Evolutionary conservation across 92 coral and sea anemone genomes (phyloP), one percentile per base, ranked within the genome.

Genomic region (Hydrozoanthus gracilis): DNA sequence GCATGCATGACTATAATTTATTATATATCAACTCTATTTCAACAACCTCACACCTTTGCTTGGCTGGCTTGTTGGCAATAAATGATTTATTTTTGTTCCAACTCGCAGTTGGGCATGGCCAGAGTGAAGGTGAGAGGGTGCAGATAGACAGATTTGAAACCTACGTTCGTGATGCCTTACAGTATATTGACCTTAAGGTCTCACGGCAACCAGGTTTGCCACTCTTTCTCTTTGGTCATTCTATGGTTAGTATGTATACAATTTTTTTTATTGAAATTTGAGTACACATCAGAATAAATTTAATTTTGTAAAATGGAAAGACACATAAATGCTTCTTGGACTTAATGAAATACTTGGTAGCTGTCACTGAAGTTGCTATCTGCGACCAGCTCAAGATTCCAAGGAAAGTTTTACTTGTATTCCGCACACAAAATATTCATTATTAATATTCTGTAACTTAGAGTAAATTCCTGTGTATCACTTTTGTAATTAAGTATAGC

Each of bases 61-160:
- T 27, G 11, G 15, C 66, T 4, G 15, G 12, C 66, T 60, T 14
- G 17, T 14, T 62, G 17, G 17, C 17, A 14, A 4, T 3, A 62
- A 51, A 13, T 44, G 5, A 11, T 11, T 47, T 65, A 2, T 60
- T 51, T n/a, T 44, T 3, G 9, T 68, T 16, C 14, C 20, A 18
- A n/a, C 9, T 61, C 46, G 76, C 78, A 89, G 92, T 89, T 84
- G 92, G 92, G n/a, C 92, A 89, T 78, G 92, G 92, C 9, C 82
- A 71, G 18, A 84, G 88, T 47, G 92, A 60, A 60, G 92, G 92
- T 48, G 92, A 89, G 50, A 68, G 92, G 52, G 84, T 76, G 44
- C 87, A 84, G 75, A 77, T 89, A 11, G 61, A 89, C 51, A 69
- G 77, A 62, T 73, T 84, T 77, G 89, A 84, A 71, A 76, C 80